These are phyloP conservation scores for Galagoides demidoff DNA, from an alignment of 2,797 vertebrate genomes.

Conservation along the genomic window DNA sequence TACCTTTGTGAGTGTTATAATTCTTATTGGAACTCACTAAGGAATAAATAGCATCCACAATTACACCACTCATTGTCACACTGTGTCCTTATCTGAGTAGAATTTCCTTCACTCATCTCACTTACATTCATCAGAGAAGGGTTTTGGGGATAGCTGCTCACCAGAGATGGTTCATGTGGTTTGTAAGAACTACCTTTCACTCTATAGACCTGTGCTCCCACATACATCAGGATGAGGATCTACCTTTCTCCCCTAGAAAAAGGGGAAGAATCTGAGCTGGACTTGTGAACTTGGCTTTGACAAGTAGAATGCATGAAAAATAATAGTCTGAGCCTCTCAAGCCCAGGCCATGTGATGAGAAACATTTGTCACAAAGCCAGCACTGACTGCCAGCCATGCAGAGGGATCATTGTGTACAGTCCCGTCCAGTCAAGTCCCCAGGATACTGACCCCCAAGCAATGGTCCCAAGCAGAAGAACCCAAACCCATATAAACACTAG, in stretches of 20 bases:
- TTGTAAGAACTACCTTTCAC: background rate
- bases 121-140: background rate
- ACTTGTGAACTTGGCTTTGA: background rate
- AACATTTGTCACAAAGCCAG: background rate
- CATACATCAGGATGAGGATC: background rate
- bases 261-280: background rate
- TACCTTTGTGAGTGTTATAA: background rate
- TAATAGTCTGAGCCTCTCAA: background rate
- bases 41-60: background rate
- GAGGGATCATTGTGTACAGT: background rate
- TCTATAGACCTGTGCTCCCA: background rate
- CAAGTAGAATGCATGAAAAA: background rate
- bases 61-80: background rate
- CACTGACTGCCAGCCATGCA: rapidly evolving
- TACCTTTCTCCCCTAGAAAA: background rate
- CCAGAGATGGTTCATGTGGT: background rate
- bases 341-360: background rate
- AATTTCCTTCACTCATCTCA: background rate
- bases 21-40: background rate
- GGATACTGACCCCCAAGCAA: background rate
- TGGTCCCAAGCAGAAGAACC: background rate
- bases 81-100: background rate
- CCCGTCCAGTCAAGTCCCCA: too few relatives aligned
- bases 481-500: background rate
- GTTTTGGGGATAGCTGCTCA: background rate